Percentiles rank a stretch among this genome's conserved stretches.
phyloP scores from a whole-genome alignment of 2,888 invertebrate genomes.

The Malachius bipustulatus region DNA sequence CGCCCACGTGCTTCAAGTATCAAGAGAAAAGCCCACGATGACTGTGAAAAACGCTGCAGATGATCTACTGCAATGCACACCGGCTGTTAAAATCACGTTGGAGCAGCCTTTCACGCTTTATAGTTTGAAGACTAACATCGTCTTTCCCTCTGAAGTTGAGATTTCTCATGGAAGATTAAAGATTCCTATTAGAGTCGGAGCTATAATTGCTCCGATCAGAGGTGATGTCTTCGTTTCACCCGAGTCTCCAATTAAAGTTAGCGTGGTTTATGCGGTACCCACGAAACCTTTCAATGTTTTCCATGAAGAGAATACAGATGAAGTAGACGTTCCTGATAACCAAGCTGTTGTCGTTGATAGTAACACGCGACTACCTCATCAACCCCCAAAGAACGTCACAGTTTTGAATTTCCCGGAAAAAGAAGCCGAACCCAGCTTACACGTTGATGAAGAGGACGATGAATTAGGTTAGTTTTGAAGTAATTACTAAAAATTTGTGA shows the following conservation, averaged over 20 bases:
- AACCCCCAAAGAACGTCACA: constrained; percentile 31
- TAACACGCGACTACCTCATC: constrained; percentile 12
- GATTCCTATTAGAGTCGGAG: constrained; percentile 36
- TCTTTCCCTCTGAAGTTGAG: constrained; percentile 36
- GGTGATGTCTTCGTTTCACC: constrained; percentile 27
- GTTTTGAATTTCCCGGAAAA: constrained; percentile 29
- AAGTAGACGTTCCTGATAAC: constrained; percentile 23
- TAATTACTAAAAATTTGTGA: background rate
- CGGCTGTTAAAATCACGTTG: constrained; percentile 35
- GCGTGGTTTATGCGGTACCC: constrained; percentile 37
- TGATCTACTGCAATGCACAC: constrained; percentile 32
- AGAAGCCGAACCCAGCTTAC: constrained; percentile 28
- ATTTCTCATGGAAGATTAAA: constrained; percentile 33
- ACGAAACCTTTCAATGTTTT: constrained; percentile 29
- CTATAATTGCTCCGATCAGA: constrained; percentile 36
- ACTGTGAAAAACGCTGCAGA: constrained; percentile 30
- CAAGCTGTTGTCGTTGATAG: constrained; percentile 32
- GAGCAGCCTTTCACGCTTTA: constrained; percentile 34
- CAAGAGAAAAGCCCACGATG: constrained; percentile 32
- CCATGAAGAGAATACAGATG: constrained; percentile 24
- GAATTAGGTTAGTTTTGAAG: constrained; percentile 28
- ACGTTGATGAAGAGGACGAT: constrained; percentile 31
- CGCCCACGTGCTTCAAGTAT: constrained; percentile 32
- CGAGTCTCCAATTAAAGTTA: constrained; percentile 32
- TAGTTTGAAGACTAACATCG: constrained; percentile 31